A percentile compares a stretch with the other conserved stretches of the same genome.
These are phyloP conservation scores for Dolichallabes microphthalmus DNA, from an alignment of 2,113 vertebrate species.

Conservation along the genomic window DNA sequence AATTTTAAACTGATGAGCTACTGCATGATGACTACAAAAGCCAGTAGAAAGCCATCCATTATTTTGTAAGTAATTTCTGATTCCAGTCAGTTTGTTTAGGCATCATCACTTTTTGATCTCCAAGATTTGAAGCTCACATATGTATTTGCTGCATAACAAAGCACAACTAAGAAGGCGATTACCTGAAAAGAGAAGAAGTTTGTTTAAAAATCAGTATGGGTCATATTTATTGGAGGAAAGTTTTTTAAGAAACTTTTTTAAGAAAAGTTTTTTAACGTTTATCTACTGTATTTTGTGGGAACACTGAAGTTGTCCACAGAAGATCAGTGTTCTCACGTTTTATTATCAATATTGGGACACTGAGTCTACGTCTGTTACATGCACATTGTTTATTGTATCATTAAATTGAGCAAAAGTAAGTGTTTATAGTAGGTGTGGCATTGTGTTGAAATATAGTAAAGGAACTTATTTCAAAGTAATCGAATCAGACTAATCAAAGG, in stretches of 20 bases:
- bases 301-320: not conserved
- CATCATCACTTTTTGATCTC: constrained; percentile 70
- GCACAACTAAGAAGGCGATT: constrained; percentile 85
- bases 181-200: constrained; percentile 71
- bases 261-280: not conserved
- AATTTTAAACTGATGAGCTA: not conserved
- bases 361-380: not conserved
- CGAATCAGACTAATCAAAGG: not conserved
- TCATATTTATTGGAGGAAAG: not conserved
- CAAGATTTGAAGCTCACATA: constrained; percentile 85
- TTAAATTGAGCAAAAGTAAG: not conserved
- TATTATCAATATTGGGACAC: not conserved
- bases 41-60: not conserved
- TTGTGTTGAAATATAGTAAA: constrained; percentile 1
- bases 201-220: constrained; percentile 26
- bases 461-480: not conserved
- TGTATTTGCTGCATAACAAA: constrained; percentile 83
- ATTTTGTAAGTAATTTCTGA: not conserved
- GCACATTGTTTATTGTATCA: not conserved
- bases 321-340: not conserved
- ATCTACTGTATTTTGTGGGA: not conserved
- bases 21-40: not conserved
- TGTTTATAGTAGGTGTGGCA: not conserved
- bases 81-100: constrained; percentile 45
- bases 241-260: not conserved